phyloP scores from a whole-genome alignment of 2,888 invertebrate genomes.

The Sisyra nigra region DNA sequence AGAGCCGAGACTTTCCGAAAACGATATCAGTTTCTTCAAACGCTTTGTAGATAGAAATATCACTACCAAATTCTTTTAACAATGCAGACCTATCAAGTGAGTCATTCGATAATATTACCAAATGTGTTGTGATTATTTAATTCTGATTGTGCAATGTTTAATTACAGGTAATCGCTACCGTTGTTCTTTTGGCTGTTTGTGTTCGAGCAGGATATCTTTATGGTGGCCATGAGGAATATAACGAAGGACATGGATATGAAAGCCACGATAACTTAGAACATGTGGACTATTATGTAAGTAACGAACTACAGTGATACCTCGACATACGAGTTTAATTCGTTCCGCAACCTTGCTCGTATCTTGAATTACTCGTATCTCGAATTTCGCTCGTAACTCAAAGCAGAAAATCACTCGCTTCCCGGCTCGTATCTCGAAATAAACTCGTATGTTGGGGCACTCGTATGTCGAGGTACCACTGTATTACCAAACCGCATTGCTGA shows the following conservation, averaged over 20 bases:
- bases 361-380: too few relatives aligned
- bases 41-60: background rate
- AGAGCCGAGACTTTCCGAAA: background rate
- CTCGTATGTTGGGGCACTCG: too few relatives aligned
- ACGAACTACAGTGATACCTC: too few relatives aligned
- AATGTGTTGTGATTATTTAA: background rate
- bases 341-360: too few relatives aligned
- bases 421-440: too few relatives aligned
- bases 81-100: slow-evolving; percentile 8
- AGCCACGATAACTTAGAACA: slow-evolving; percentile 12
- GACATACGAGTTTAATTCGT: too few relatives aligned
- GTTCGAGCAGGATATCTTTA: slow-evolving; percentile 11
- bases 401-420: too few relatives aligned
- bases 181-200: slow-evolving; percentile 15
- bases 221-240: slow-evolving; percentile 11
- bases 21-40: background rate
- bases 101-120: background rate
- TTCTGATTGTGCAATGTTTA: background rate
- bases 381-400: too few relatives aligned
- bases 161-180: slow-evolving; percentile 17
- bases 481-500: too few relatives aligned
- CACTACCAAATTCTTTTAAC: background rate
- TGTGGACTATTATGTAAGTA: slow-evolving; percentile 16
- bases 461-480: too few relatives aligned
- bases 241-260: slow-evolving; percentile 12